Conservation (phyloP, 2,888 invertebrate species). For the Sclerodermus sp. region DNA sequence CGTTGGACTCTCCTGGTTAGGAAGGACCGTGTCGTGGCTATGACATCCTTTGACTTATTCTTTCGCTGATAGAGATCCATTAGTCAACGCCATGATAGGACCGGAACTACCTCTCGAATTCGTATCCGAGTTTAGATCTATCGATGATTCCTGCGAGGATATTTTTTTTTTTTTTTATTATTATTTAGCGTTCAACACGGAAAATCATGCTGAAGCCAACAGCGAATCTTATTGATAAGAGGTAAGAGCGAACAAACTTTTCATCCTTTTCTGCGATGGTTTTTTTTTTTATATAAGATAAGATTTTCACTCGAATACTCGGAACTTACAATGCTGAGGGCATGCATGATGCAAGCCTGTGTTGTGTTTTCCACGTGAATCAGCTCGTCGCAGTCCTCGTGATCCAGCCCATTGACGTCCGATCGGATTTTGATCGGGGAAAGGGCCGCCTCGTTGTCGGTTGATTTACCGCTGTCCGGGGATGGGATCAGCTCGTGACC, state of each 20-base stretch:
- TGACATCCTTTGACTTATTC: constrained; percentile 38
- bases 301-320: not conserved
- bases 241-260: no score
- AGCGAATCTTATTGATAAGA: no score
- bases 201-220: no score
- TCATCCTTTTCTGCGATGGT: no score
- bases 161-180: no score
- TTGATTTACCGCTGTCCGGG: constrained; percentile 61
- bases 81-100: constrained; percentile 45
- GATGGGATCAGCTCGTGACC: constrained; percentile 60
- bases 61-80: constrained; percentile 51
- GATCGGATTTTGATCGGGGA: constrained; percentile 51
- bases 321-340: constrained; percentile 61
- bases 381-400: constrained; percentile 61
- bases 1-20: constrained; percentile 34
- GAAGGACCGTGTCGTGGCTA: constrained; percentile 28
- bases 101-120: constrained; percentile 43
- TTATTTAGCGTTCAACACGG: no score
- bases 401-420: constrained; percentile 56
- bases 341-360: constrained; percentile 62
- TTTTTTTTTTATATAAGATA: no score
- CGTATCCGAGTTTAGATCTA: constrained; percentile 42
- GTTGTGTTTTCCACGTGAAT: constrained; percentile 60
- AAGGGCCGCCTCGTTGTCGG: constrained; percentile 60
- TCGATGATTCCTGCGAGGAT: constrained; percentile 43